Percentiles rank a stretch among this genome's conserved stretches.
Conservation (phyloP, 2,888 invertebrate species). For the Branchipolynoe longqiensis region DNA sequence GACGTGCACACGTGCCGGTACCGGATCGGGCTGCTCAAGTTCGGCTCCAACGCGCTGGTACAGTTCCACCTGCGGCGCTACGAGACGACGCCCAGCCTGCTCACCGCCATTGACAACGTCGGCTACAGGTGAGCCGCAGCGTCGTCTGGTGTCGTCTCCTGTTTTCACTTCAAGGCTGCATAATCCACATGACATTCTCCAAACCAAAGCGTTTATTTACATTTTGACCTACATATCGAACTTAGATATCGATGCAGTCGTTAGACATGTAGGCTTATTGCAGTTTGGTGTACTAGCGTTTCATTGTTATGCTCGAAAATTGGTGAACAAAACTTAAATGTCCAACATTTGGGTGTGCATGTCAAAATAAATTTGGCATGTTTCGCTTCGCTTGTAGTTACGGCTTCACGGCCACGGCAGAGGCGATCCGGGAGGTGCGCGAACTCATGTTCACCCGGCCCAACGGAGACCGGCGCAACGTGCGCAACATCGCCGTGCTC, state of each 20-base stretch:
- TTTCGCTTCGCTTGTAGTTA: constrained; percentile 19
- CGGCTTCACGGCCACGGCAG: constrained; percentile 67
- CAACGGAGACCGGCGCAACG: constrained; percentile 64
- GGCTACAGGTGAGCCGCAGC: constrained; percentile 66
- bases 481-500: constrained; percentile 65
- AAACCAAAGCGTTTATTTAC: too few species aligned
- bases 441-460: constrained; percentile 62
- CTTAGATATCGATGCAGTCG: too few species aligned
- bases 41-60: constrained; percentile 69
- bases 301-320: background rate
- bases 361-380: too few species aligned
- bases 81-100: constrained; percentile 67
- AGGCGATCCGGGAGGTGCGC: constrained; percentile 61
- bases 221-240: too few species aligned
- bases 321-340: background rate
- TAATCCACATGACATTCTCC: too few species aligned
- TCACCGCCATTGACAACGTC: constrained; percentile 70
- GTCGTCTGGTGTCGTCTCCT: background rate
- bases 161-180: too few species aligned
- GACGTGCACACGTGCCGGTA: constrained; percentile 76
- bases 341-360: too few species aligned
- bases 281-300: background rate
- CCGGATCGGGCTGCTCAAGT: constrained; percentile 73
- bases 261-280: background rate
- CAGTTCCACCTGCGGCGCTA: constrained; percentile 71